Base-by-base conservation (phyloP, 1,140 invertebrate genomes). In the Yoshiicerus persimilis region DNA sequence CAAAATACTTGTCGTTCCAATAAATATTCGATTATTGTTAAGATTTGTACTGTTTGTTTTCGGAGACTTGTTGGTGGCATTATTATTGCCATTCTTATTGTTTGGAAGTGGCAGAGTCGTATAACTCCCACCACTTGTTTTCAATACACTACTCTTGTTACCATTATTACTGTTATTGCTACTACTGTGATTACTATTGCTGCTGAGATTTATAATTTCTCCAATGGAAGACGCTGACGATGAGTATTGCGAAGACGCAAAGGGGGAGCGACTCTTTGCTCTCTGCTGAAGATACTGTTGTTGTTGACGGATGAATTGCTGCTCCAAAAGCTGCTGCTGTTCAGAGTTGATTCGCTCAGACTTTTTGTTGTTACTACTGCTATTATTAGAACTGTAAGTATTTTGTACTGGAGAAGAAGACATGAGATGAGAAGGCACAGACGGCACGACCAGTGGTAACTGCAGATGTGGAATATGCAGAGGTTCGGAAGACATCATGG, bases 1-100 rank as follows among this genome's bases (percentile, higher is more conserved):
- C 87, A 91, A 88, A 88, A 91, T 91, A 88, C 90, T 91, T 30
- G 90, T 91, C 27, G 89, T 47, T 86, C 87, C 90, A 30, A 91
- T 47, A 56, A 88, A 89, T 27, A 87, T 41, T 70, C 86, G 38
- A 88, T 75, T 88, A 38, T 86, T 85, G 56, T 56, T 56, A 56
- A 85, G 84, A 80, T 87, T 89, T 75, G 87, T 89, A 84, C 88
- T 88, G 83, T 86, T 84, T 39, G 84, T 77, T 80, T 88, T 88
- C 27, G 56, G 11, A 70, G 62, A 38, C 83, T 86, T 88, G 83
- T 66, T 87, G 86, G n/a, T 75, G 70, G 47, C 47, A 47, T 34
- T 70, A 36, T 62, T 70, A 30, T 5, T 83, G 38, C 30, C 30
- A 34, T n/a, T 80, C 30, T 80, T 80, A 32, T 75, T 75, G 75